Evolutionary conservation across 2,888 invertebrate species (phyloP).

Genomic region (Tenthredo distinguenda): DNA sequence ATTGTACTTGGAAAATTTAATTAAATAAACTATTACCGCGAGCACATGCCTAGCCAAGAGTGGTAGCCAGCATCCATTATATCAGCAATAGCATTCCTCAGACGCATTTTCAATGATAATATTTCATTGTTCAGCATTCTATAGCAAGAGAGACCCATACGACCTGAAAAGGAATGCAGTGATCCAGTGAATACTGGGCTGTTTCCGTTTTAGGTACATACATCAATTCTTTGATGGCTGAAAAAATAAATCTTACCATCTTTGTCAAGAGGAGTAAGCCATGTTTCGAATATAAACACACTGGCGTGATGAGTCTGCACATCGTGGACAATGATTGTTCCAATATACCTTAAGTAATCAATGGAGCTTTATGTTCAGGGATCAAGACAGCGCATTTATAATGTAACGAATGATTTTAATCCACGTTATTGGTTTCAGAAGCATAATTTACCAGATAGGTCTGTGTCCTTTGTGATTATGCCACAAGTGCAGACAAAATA

Average conservation of each 20-base stretch:
- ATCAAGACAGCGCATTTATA: neutral
- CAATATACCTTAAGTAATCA: conserved; percentile 33
- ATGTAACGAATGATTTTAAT: neutral
- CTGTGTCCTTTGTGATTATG: conserved; percentile 38
- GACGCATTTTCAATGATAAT: conserved; percentile 34
- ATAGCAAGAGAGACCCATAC: conserved; percentile 46
- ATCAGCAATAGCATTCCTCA: conserved; percentile 27
- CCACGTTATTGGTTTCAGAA: neutral
- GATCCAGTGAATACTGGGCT: neutral
- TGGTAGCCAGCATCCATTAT: conserved; percentile 37
- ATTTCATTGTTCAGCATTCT: conserved; percentile 50
- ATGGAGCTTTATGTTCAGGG: neutral
- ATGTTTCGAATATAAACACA: conserved; percentile 38
- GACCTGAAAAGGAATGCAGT: conserved; percentile 13
- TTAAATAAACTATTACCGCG: conserved; percentile 9
- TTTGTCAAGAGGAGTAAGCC: conserved; percentile 40
- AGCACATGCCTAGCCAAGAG: conserved; percentile 35
- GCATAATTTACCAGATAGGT: conserved; percentile 19
- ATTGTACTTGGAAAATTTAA: neutral
- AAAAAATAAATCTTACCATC: conserved; percentile 26
- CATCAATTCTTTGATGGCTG: neutral
- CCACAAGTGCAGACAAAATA: conserved; percentile 49
- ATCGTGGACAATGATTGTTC: conserved; percentile 44
- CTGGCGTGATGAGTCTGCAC: conserved; percentile 46
- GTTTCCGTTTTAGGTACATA: neutral